Conservation (phyloP, 2,113 vertebrate species). For the Ursus arctos region DNA sequence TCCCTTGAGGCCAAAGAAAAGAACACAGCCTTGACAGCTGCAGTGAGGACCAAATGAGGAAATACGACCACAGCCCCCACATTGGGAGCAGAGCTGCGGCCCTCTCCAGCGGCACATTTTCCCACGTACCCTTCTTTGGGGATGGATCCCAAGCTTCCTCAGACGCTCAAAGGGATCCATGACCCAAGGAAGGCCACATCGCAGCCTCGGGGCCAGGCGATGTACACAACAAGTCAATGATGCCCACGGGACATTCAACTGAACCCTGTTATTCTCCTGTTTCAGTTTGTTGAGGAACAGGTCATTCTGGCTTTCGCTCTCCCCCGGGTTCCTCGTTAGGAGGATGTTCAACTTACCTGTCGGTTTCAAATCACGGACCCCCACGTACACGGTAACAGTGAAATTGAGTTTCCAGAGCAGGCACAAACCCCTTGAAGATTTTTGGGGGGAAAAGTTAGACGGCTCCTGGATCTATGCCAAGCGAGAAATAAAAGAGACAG, state of each 20-base stretch:
- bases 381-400: neutral
- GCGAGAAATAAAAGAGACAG: neutral
- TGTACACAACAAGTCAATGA: neutral
- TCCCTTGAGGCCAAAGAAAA: constrained; percentile 51
- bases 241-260: too few species aligned
- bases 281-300: neutral
- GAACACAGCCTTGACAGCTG: constrained; percentile 2
- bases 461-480: neutral
- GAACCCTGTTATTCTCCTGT: neutral
- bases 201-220: neutral
- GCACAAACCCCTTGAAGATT: neutral
- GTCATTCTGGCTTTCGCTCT: neutral
- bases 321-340: neutral
- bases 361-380: neutral
- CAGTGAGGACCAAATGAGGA: neutral
- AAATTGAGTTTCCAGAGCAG: constrained; percentile 7
- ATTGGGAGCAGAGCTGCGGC: neutral
- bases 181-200: neutral
- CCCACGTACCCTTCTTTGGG: neutral
- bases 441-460: neutral
- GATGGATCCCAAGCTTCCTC: neutral
- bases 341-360: neutral
- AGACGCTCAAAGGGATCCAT: neutral
- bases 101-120: neutral
- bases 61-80: neutral